Evolutionary conservation across 2,797 vertebrate genomes (phyloP).

Genomic region (Phalanger gymnotis): DNA sequence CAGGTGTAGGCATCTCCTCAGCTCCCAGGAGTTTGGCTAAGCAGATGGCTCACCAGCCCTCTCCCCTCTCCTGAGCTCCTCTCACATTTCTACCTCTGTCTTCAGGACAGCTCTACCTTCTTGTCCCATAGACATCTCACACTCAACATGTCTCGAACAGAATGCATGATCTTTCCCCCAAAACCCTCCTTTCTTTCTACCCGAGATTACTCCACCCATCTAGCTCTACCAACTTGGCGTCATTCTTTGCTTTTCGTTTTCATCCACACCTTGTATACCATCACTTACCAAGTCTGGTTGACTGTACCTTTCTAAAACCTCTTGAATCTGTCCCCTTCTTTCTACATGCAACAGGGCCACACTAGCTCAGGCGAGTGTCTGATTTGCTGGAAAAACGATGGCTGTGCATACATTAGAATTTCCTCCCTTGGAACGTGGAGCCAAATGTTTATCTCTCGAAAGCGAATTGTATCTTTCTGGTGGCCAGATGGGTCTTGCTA

Average conservation of each 20-base stretch:
- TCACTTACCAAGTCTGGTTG: not conserved
- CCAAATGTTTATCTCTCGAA: not conserved
- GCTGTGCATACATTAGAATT: not conserved
- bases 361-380: not conserved
- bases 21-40: not conserved
- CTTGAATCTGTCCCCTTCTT: not conserved
- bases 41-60: not conserved
- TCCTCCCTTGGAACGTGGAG: not conserved
- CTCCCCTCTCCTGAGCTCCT: not conserved
- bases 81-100: not conserved
- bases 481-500: not conserved
- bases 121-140: not conserved
- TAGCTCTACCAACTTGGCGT: not conserved
- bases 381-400: not conserved
- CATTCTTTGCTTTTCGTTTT: not conserved
- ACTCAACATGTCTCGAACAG: not conserved
- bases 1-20: not conserved
- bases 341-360: not conserved
- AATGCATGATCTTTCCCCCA: not conserved
- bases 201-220: not conserved
- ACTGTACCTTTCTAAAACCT: not conserved
- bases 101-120: not conserved
- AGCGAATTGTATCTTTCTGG: not conserved
- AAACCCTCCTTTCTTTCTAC: not conserved
- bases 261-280: not conserved